Evolutionary conservation across 1,140 invertebrate species (phyloP).

Genomic region (Zaprionus taronus): DNA sequence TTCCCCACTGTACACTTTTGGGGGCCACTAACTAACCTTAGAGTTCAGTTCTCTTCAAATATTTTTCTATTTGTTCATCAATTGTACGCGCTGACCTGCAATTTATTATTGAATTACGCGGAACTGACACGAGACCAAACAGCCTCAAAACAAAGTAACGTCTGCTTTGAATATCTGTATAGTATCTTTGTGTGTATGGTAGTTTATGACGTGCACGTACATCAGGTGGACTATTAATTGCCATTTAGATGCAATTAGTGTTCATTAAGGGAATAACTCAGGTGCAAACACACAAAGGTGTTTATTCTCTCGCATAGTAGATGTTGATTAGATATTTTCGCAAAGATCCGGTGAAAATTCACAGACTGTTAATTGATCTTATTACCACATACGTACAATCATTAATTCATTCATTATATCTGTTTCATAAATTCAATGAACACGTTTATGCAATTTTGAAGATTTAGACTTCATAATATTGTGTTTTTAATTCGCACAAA

Average conservation of each 20-base stretch:
- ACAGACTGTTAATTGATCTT: constrained; percentile 41
- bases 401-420: constrained; percentile 6
- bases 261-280: constrained; percentile 52
- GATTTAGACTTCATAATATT: neutral
- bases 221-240: constrained; percentile 60
- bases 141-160: neutral
- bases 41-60: neutral
- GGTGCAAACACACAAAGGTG: constrained; percentile 37
- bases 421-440: neutral
- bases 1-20: neutral
- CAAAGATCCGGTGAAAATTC: constrained; percentile 31
- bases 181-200: neutral
- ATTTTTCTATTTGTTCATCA: neutral
- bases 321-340: neutral
- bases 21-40: neutral
- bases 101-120: constrained; percentile 47
- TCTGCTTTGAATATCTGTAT: neutral
- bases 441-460: too few relatives aligned
- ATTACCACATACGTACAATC: constrained; percentile 18
- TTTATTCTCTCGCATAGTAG: constrained; percentile 9
- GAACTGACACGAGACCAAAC: constrained; percentile 20
- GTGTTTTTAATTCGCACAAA: neutral
- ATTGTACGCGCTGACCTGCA: constrained; percentile 40
- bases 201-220: neutral
- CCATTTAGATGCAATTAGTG: constrained; percentile 62